These are phyloP conservation scores for Lacerta agilis DNA, from an alignment of 2,797 vertebrate genomes.

Conservation along the genomic window DNA sequence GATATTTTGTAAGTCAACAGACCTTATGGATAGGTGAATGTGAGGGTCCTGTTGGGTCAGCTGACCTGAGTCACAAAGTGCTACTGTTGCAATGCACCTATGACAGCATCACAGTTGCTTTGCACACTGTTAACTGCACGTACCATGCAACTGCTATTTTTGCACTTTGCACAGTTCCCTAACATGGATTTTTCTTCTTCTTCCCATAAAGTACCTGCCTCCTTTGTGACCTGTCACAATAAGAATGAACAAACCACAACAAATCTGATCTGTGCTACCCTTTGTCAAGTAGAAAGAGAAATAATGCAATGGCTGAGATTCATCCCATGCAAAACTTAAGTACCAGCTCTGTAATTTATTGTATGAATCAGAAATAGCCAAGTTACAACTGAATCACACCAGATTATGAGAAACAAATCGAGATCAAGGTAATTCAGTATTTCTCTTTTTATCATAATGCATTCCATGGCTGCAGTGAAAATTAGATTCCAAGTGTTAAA, in stretches of 20 bases:
- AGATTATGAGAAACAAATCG: background rate
- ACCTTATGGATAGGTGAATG: background rate
- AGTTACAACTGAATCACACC: background rate
- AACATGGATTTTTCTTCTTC: background rate
- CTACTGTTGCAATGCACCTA: background rate
- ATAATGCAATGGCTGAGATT: background rate
- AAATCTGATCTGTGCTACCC: background rate
- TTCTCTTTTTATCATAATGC: background rate
- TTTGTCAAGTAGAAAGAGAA: background rate
- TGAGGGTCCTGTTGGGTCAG: background rate
- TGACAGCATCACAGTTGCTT: background rate
- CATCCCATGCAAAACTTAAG: background rate
- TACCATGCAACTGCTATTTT: background rate
- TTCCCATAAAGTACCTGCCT: background rate
- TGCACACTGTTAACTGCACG: background rate
- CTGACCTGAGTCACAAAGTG: background rate
- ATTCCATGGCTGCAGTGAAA: constrained; percentile 44
- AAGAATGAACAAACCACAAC: background rate
- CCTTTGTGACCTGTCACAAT: background rate
- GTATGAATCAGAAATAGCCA: background rate
- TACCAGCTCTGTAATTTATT: background rate
- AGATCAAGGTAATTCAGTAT: background rate
- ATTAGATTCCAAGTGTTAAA: constrained; percentile 30
- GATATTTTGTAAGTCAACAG: background rate
- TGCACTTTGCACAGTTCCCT: background rate